Evolutionary conservation across 2,888 invertebrate genomes (phyloP).

Genomic region (Tipula helvola): DNA sequence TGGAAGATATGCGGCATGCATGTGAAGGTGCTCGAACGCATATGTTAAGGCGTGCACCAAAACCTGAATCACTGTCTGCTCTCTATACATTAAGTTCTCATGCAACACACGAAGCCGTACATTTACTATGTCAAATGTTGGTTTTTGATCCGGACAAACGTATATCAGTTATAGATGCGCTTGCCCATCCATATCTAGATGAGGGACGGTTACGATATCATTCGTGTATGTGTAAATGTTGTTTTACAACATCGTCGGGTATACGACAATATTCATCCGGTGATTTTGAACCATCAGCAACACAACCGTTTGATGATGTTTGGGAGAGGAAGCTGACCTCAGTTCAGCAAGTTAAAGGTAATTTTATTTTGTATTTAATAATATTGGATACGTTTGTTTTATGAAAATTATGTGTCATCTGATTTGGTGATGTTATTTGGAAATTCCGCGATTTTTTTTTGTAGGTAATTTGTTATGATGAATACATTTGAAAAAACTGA

Average conservation of each 20-base stretch:
- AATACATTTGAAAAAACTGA: too few species aligned
- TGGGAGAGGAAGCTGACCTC: slow-evolving; percentile 94
- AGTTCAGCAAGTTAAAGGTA: slow-evolving; percentile 92
- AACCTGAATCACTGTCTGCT: slow-evolving; percentile 76
- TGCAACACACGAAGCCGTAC: slow-evolving; percentile 96
- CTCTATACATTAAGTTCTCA: slow-evolving; percentile 86
- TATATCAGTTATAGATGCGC: slow-evolving; percentile 86
- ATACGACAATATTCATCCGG: slow-evolving; percentile 81
- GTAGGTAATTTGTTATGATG: too few species aligned
- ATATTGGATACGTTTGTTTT: too few species aligned
- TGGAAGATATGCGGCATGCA: slow-evolving; percentile 94
- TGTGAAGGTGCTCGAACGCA: slow-evolving; percentile 91
- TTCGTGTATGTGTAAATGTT: slow-evolving; percentile 99
- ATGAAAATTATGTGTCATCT: too few species aligned
- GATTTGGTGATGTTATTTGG: too few species aligned
- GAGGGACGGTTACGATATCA: slow-evolving; percentile 97
- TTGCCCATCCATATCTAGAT: slow-evolving; percentile 94
- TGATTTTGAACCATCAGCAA: slow-evolving; percentile 87
- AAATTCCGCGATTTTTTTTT: too few species aligned
- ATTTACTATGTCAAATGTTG: slow-evolving; percentile 92
- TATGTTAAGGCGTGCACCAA: slow-evolving; percentile 77
- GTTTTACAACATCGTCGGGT: slow-evolving; percentile 65
- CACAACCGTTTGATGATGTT: slow-evolving; percentile 84
- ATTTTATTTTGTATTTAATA: slow-evolving; percentile 13
- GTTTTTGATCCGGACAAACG: slow-evolving; percentile 96